Evolutionary conservation across 2,113 vertebrate species (phyloP), one percentile per base, ranked within the genome.

Genomic region (Lepus americanus): DNA sequence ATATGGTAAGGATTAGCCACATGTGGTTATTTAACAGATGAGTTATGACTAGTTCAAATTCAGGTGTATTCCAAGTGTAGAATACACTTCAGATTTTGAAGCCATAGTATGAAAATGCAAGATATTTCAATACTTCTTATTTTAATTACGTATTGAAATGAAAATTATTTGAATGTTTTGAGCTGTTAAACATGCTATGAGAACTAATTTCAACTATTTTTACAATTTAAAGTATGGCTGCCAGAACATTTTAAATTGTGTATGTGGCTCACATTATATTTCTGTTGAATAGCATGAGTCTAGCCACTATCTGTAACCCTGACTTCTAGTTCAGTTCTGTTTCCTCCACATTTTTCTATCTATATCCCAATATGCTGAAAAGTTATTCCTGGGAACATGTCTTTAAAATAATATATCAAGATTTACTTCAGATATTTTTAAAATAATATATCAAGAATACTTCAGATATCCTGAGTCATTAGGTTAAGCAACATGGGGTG

Each of bases 141-240:
- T 63, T 89, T 92, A 85, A 87, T 78, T 44, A 80, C 3, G 66
- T 77, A 16, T 72, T 83, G 61, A 36, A 76, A 29, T 51, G 31
- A 79, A 20, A 80, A 59, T 59, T 17, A 66, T 51, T 59, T 85
- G 33, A 5, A 69, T 76, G 61, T 2, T 87, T 0, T 3, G 9
- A 12, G 51, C 23, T 90, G 67, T n/a, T 66, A 87, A 92, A 69
- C 11, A 44, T 36, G 79, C 44, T 85, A 90, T 84, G 63, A 87
- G 73, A 64, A 87, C 79, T 67, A 73, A 83, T 86, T 89, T 66
- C 23, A 89, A 80, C 27, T 86, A 36, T 77, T 92, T 70, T 93
- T 93, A 88, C 6, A 89, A 95, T 78, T 91, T 25, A 23, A 90
- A 86, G 81, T 70, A 16, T 87, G n/a, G 16, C 70, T 74, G 79